Conservation (phyloP, 2,888 invertebrate species). For the Tenodera sinensis region DNA sequence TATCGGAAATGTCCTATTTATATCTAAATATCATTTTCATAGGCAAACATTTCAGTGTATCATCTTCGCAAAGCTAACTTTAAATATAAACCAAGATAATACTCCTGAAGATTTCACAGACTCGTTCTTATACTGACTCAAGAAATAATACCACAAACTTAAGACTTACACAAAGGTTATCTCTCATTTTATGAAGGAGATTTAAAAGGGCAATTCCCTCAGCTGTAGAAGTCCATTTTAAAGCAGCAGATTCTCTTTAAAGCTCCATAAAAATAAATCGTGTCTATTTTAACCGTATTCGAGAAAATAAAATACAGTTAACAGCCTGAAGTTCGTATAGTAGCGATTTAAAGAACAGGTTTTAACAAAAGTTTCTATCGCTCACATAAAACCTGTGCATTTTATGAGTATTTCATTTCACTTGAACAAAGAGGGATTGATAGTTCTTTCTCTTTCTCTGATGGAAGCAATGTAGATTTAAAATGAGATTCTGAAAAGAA, state of each 20-base stretch:
- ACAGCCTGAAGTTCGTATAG: too few relatives aligned
- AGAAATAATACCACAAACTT: not conserved
- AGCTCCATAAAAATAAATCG: not conserved
- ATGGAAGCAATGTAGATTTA: not conserved
- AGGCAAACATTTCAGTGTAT: too few relatives aligned
- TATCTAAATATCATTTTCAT: too few relatives aligned
- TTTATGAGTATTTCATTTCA: not conserved
- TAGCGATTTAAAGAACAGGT: too few relatives aligned
- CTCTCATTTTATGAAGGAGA: not conserved
- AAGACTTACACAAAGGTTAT: not conserved
- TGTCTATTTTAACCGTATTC: not conserved
- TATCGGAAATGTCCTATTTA: too few relatives aligned
- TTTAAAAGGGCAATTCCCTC: not conserved
- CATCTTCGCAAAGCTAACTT: too few relatives aligned
- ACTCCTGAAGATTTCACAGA: not conserved
- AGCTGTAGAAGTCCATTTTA: not conserved
- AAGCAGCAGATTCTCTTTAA: not conserved
- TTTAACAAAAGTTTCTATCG: too few relatives aligned
- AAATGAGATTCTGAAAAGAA: not conserved
- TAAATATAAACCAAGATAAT: too few relatives aligned
- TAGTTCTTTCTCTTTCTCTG: not conserved
- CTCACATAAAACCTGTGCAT: not conserved
- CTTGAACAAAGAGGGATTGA: not conserved
- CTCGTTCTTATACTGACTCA: not conserved
- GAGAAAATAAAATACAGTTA: not conserved